Conservation (phyloP, 1,140 invertebrate species). For the Brachionus koreanus region DNA sequence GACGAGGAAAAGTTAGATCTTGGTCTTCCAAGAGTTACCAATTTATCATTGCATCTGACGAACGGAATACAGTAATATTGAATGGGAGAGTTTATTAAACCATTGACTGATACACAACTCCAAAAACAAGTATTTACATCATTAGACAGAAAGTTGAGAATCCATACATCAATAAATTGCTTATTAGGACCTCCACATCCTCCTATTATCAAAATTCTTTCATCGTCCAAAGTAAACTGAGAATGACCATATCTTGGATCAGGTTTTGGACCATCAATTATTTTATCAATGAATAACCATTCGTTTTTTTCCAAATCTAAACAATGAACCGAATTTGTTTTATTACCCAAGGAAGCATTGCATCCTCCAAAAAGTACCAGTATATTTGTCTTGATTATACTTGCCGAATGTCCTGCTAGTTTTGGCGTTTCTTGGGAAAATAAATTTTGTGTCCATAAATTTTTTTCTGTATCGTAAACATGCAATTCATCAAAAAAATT, state of each 20-base stretch:
- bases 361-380: conserved; percentile 82
- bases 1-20: conserved; percentile 14
- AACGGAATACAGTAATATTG: conserved; percentile 85
- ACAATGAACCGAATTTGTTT: conserved; percentile 46
- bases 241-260: conserved; percentile 81
- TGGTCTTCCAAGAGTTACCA: not conserved
- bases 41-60: conserved; percentile 66
- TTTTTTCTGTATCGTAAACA: conserved; percentile 74
- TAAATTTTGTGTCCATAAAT: conserved; percentile 75
- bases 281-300: conserved; percentile 62
- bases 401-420: conserved; percentile 85
- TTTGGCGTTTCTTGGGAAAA: conserved; percentile 64
- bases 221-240: conserved; percentile 63
- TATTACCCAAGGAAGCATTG: conserved; percentile 49
- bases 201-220: conserved; percentile 61
- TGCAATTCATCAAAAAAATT: conserved; percentile 84
- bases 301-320: conserved; percentile 39
- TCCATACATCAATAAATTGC: conserved; percentile 68
- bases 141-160: conserved; percentile 63
- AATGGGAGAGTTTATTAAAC: conserved; percentile 72
- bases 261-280: conserved; percentile 68
- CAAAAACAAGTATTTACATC: conserved; percentile 67
- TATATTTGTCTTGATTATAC: conserved; percentile 70
- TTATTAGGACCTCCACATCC: conserved; percentile 69
- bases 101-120: conserved; percentile 70